Evolutionary conservation across 2,113 vertebrate genomes (phyloP).

Genomic region (mouse (Mus musculus)): DNA sequence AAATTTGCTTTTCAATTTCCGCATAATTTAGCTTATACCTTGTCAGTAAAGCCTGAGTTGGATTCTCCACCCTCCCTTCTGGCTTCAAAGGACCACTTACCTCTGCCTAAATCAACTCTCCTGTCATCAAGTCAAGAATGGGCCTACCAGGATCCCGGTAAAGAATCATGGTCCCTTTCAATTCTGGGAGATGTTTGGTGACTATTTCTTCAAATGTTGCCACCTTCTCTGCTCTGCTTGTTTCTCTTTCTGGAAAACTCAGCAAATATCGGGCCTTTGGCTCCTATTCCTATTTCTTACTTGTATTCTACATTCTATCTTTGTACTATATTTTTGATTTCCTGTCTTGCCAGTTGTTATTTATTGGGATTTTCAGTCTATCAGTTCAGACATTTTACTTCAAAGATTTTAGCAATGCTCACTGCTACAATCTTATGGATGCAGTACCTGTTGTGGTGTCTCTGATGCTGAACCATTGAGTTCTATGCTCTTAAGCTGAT

Average conservation of each 20-base stretch:
- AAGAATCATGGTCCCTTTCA: background rate
- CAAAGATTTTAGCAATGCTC: conserved; percentile 5
- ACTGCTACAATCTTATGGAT: background rate
- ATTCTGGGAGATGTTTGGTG: background rate
- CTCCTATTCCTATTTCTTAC: background rate
- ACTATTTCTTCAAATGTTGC: conserved; percentile 7
- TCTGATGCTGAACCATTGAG: background rate
- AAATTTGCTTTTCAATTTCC: background rate
- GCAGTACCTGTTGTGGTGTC: background rate
- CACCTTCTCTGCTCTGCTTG: background rate
- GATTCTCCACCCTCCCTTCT: background rate
- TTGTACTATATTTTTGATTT: background rate
- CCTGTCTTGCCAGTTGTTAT: background rate
- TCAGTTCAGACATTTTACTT: conserved; percentile 42
- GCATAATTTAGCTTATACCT: background rate
- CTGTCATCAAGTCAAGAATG: background rate
- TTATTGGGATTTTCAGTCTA: conserved; percentile 6
- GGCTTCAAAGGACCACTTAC: background rate
- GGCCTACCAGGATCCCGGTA: background rate
- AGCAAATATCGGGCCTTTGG: background rate
- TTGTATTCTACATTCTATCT: background rate
- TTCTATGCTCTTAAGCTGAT: background rate
- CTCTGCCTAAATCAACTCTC: background rate
- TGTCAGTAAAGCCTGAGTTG: background rate
- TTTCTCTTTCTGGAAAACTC: background rate